Evolutionary conservation across 2,888 invertebrate species (phyloP).

Genomic region (Ceriagrion tenellum): DNA sequence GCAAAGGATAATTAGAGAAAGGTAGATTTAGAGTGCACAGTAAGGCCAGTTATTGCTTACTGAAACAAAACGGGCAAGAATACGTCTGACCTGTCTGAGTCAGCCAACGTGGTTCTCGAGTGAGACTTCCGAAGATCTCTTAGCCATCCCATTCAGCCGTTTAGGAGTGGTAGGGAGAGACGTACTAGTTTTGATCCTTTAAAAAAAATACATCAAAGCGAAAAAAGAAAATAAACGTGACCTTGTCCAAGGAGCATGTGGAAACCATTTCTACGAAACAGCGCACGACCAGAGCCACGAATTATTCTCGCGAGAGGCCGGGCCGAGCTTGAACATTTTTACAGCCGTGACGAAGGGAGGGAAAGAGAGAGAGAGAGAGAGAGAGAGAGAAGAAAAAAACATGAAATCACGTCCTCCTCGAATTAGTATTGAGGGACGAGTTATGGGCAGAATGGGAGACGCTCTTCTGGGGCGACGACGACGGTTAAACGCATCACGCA

Average conservation of each 20-base stretch:
- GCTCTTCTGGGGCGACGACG: background rate
- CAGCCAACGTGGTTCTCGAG: background rate
- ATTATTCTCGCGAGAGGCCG: background rate
- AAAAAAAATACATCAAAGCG: background rate
- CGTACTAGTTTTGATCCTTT: background rate
- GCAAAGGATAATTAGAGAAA: too few relatives aligned
- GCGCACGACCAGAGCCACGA: background rate
- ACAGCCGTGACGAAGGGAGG: background rate
- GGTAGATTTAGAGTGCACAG: too few relatives aligned
- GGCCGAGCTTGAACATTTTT: background rate
- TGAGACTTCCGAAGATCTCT: background rate
- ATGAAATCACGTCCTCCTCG: background rate
- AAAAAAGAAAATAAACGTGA: background rate
- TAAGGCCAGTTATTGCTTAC: too few relatives aligned
- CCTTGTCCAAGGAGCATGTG: background rate
- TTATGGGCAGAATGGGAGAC: background rate
- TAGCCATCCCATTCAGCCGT: background rate
- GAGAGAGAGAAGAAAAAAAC: background rate
- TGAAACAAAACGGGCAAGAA: too few relatives aligned
- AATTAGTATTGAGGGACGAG: constrained; percentile 1
- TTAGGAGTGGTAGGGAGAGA: background rate
- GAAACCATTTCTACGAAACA: background rate
- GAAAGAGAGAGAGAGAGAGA: background rate
- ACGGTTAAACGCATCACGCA: background rate
- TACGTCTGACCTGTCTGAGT: too few relatives aligned